phyloP scores from a whole-genome alignment of 1,140 invertebrate species.

The Augochlora pura region DNA sequence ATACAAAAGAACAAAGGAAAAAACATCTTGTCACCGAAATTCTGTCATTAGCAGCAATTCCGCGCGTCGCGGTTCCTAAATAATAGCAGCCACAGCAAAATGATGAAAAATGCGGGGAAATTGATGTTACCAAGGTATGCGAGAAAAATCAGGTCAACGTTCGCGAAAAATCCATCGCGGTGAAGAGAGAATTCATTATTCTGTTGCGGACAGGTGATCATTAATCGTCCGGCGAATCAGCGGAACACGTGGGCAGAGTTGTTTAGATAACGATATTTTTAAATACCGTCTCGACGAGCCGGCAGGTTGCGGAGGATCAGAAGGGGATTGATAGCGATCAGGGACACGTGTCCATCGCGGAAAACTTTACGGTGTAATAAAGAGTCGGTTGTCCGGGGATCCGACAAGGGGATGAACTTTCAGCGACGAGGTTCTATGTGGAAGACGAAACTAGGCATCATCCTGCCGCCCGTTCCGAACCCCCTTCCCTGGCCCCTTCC shows the following conservation, averaged over 20 bases:
- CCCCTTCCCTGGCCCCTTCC: slow-evolving; percentile 48
- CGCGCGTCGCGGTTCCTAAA: no score
- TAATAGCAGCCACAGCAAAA: no score
- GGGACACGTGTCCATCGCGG: slow-evolving; percentile 54
- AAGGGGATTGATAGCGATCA: slow-evolving; percentile 43
- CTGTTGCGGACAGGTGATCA: no score
- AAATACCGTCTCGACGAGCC: background rate
- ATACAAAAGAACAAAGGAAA: no score
- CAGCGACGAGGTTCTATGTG: slow-evolving; percentile 63
- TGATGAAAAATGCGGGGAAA: no score
- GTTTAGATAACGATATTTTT: background rate
- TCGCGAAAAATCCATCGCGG: no score
- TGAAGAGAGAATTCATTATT: no score
- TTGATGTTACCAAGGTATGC: no score
- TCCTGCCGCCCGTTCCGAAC: background rate
- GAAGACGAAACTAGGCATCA: slow-evolving; percentile 43
- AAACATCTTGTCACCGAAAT: no score
- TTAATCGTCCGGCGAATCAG: background rate
- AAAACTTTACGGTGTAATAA: slow-evolving; percentile 66
- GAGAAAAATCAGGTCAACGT: no score
- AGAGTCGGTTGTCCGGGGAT: slow-evolving; percentile 54
- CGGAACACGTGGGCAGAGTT: background rate
- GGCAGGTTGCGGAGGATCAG: background rate
- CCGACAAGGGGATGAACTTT: slow-evolving; percentile 61
- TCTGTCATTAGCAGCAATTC: no score